A percentile compares a stretch with the other conserved stretches of the same genome.
phyloP scores from a whole-genome alignment of 1,140 invertebrate species.

The Achroia grisella region DNA sequence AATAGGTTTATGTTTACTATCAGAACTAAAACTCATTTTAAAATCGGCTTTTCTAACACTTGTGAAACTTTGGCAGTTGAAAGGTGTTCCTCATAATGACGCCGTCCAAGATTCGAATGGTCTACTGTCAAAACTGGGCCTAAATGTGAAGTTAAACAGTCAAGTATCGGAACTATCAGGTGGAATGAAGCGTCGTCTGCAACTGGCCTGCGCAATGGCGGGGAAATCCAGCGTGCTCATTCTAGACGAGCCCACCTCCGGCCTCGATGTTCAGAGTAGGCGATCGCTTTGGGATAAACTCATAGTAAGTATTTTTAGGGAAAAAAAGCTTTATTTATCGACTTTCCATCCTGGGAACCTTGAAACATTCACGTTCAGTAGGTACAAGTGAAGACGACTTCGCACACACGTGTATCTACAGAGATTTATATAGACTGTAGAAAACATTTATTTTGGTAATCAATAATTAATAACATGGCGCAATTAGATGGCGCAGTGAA shows the following conservation, averaged over 20 bases:
- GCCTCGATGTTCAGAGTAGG: slow-evolving; percentile 95
- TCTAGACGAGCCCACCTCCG: slow-evolving; percentile 95
- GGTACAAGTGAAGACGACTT: too few species aligned
- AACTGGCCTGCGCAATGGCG: slow-evolving; percentile 85
- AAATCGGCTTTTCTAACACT: too few species aligned
- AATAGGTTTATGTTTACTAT: too few species aligned
- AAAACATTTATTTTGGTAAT: too few species aligned
- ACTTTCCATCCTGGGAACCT: too few species aligned
- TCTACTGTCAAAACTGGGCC: slow-evolving; percentile 27
- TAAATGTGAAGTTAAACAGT: slow-evolving; percentile 49
- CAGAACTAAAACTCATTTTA: too few species aligned
- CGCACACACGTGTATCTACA: too few species aligned
- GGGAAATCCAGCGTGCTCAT: slow-evolving; percentile 82
- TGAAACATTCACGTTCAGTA: too few species aligned
- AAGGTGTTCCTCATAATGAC: slow-evolving; percentile 22
- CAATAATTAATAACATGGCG: too few species aligned
- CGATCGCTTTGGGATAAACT: slow-evolving; percentile 92
- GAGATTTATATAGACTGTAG: too few species aligned
- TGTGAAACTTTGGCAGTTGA: slow-evolving; percentile 27
- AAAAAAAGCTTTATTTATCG: too few species aligned
- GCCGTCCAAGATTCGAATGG: slow-evolving; percentile 17
- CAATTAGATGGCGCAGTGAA: too few species aligned
- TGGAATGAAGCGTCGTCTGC: slow-evolving; percentile 89
- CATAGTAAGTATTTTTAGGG: slow-evolving; percentile 48
- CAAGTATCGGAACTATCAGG: slow-evolving; percentile 80